These are phyloP conservation scores for Serinus canaria DNA, from an alignment of 2,113 vertebrate genomes.

Conservation along the genomic window DNA sequence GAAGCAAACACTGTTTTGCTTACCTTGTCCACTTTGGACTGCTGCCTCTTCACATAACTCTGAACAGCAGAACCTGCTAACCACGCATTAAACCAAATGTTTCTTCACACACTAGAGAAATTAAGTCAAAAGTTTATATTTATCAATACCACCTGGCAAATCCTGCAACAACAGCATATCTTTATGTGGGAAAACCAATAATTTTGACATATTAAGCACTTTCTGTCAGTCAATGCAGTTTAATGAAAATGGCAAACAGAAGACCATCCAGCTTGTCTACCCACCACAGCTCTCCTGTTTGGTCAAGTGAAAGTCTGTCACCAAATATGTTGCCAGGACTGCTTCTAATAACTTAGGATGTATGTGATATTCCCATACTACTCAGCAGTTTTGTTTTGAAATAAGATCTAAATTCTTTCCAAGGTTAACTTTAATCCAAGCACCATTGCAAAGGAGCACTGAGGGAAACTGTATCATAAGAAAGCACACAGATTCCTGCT, in stretches of 20 bases:
- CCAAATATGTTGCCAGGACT: neutral
- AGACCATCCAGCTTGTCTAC: neutral
- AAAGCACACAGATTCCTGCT: neutral
- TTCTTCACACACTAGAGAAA: neutral
- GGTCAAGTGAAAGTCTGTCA: neutral
- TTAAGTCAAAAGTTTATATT: neutral
- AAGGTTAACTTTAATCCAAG: neutral
- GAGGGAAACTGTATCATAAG: neutral
- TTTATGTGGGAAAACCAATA: neutral
- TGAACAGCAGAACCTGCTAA: neutral
- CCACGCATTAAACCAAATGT: neutral
- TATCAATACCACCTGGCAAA: neutral
- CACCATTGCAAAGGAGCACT: neutral
- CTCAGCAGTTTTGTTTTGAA: neutral
- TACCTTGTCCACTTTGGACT: neutral
- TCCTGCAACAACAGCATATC: neutral
- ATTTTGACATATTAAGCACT: neutral
- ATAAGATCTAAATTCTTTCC: neutral
- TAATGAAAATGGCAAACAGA: neutral
- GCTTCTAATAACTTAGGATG: neutral
- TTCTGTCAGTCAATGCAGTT: neutral
- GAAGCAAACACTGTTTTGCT: neutral
- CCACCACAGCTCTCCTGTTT: neutral
- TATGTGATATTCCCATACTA: neutral
- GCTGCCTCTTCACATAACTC: neutral